These are phyloP conservation scores for Eupristina koningsbergeri DNA, from an alignment of 1,140 invertebrate genomes.

Conservation along the genomic window DNA sequence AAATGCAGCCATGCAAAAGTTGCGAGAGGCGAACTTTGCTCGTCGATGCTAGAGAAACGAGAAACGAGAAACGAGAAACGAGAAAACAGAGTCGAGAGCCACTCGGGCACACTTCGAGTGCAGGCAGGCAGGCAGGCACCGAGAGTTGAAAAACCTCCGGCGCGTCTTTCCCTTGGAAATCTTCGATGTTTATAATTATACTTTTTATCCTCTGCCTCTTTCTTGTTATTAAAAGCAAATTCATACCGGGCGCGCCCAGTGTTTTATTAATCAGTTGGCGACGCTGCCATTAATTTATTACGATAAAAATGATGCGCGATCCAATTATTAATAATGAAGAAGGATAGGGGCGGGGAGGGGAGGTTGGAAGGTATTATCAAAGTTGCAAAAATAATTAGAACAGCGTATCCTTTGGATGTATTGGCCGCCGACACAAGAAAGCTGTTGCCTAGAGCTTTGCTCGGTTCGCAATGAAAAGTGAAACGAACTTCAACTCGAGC, in stretches of 20 bases:
- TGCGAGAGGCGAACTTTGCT: background rate
- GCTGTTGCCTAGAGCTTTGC: no score
- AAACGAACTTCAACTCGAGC: background rate
- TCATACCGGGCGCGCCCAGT: background rate
- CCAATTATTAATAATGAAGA: background rate
- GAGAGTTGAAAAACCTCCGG: background rate
- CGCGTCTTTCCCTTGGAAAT: background rate
- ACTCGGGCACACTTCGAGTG: no score
- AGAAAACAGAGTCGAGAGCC: background rate
- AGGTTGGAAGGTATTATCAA: background rate
- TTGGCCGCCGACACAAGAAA: no score
- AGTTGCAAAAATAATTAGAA: background rate
- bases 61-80: background rate
- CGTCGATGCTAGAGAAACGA: background rate
- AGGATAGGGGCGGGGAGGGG: no score
- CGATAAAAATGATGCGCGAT: no score
- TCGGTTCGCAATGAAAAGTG: background rate
- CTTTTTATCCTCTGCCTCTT: background rate
- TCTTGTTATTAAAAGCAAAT: background rate
- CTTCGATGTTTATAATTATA: background rate
- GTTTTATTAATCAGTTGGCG: background rate
- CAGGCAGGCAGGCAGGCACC: no score
- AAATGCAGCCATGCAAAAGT: background rate
- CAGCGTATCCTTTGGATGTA: background rate
- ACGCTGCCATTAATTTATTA: background rate